Evolutionary conservation across 2,797 vertebrate genomes (phyloP), one percentile per base, ranked within the genome.

Genomic region (Peromyscus melanophrys): DNA sequence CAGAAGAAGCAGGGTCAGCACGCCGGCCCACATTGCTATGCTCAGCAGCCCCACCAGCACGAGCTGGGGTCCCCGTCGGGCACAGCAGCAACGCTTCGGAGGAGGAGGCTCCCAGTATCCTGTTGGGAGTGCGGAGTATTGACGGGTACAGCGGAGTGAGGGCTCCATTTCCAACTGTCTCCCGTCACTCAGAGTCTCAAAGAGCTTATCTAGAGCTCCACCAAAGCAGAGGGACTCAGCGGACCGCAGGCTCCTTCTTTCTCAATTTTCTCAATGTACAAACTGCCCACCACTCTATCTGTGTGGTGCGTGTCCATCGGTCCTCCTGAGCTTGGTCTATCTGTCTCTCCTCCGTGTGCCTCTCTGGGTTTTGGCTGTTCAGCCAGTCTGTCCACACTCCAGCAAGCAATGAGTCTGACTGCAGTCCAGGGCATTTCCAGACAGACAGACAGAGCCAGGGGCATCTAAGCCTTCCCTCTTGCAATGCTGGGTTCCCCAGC

Each of bases 1-100:
- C 17, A 96, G 78, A 23, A 98, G 96, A 14, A 98, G 90, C 63
- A 98, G 82, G 25, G 67, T 67, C 77, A 98, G 93, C 83, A 98
- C 71, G 7, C 90, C 94, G 0, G 95, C 94, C 96, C 98, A 97
- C 34, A 98, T 75, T 0, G 16, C 27, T 0, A 61, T 8, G 0
- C n/a, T 96, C 92, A 90, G 11, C 93, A 98, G 85, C 7, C 37
- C 98, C 89, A 97, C 0, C 37, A 96, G 25, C 0, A 1, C 8
- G 1, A 97, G 52, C 84, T 23, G 93, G 0, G 34, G 11, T 12
- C 87, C 14, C 7, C 0, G 78, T 43, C 63, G 3, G 55, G 84
- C 84, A 73, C 85, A 73, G 40, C 97, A 93, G 88, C 95, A 90
- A 0, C 12, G 67, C 75, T 84, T 93, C 43, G 59, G n/a, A 81